phyloP scores from a whole-genome alignment of 2,113 vertebrate species.

The Prunella himalayana region DNA sequence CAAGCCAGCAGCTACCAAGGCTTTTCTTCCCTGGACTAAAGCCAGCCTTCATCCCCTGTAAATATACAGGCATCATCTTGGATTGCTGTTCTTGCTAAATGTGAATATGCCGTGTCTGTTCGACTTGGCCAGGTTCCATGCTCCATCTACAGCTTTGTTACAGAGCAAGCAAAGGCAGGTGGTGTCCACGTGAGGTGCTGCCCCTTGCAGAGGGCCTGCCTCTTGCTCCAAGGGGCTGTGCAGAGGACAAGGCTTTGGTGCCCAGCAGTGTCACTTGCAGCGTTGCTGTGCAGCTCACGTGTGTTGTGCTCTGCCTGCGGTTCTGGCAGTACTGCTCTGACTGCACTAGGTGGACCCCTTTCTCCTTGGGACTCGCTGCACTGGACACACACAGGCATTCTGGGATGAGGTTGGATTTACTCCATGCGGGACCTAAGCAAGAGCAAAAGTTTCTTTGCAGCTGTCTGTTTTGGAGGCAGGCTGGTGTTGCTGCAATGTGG shows the following conservation, averaged over 20 bases:
- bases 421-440: not conserved
- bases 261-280: not conserved
- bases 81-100: not conserved
- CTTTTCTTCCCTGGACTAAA: not conserved
- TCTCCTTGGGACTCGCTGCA: not conserved
- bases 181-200: not conserved
- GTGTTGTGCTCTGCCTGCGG: not conserved
- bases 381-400: accelerated
- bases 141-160: too few species aligned
- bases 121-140: too few species aligned
- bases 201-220: not conserved
- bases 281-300: not conserved
- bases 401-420: not conserved
- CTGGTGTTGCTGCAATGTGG: not conserved
- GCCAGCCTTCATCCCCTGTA: not conserved
- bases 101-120: not conserved
- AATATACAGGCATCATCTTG: not conserved
- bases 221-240: accelerated
- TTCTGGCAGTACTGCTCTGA: not conserved
- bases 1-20: not conserved
- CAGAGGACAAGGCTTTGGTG: not conserved
- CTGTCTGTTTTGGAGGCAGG: not conserved
- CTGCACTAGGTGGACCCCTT: slow-evolving; percentile 62
- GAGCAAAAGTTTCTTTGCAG: not conserved
- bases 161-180: not conserved